Evolutionary conservation across 2,888 invertebrate genomes (phyloP), one percentile per base, ranked within the genome.

Genomic region (Apotomis turbidana): DNA sequence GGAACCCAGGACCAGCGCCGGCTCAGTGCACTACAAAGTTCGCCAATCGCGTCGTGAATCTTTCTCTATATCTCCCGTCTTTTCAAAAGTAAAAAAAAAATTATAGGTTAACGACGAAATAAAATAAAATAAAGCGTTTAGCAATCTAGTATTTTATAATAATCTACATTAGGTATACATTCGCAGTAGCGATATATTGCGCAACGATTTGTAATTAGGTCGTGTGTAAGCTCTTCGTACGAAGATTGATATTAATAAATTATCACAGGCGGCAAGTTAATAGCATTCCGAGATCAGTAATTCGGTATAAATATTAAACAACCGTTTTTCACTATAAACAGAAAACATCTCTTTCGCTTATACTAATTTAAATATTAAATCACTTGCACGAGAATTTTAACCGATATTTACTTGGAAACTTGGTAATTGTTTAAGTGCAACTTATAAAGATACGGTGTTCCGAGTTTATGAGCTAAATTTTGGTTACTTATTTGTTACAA

Each of bases 271-370:
- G 66, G 57, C 66, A 70, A 80, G 77, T 81, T 81, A 80, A 81
- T 82, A 78, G 80, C 78, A 81, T 81, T 81, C 80, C 82, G 76
- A 55, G 55, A 61, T 55, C 64, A 73, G 78, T 79, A 78, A 82
- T 79, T 78, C 76, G 76, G 79, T 77, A 79, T 82, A 81, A 81
- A 83, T 82, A 81, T 81, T 83, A 78, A 82, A 80, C 77, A 79
- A 78, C 78, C 55, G 76, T 76, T 69, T 54, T 68, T 62, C 61
- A 67, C 49, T 66, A 44, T 13, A 71, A 38, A 49, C 64, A 55
- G 62, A 66, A 73, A 71, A 74, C 74, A 58, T 62, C 46, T 76
- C 74, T 78, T 77, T 75, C 70, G 68, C 74, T 73, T 62, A 74
- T 72, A 54, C 38, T 60, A 62, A 76, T 80, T 80, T 79, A 76